Percentiles rank a stretch among this genome's conserved stretches.
These are phyloP conservation scores for Synanthedon myopaeformis DNA, from an alignment of 2,888 invertebrate genomes.

Conservation along the genomic window DNA sequence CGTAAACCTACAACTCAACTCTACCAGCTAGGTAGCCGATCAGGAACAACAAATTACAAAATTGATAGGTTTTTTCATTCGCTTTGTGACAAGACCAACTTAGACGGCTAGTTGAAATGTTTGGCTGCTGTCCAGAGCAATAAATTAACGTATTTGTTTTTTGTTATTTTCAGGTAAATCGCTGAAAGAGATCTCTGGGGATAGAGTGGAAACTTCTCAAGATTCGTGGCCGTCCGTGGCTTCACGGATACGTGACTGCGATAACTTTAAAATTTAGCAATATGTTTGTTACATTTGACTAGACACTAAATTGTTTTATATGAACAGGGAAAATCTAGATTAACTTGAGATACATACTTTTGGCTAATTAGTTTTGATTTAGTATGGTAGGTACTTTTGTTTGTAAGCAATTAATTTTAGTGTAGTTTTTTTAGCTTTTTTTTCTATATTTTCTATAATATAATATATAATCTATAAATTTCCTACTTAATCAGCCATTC, in stretches of 20 bases:
- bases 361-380: too few species aligned
- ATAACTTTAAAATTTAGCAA: constrained; percentile 4
- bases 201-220: constrained; percentile 28
- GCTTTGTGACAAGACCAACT: constrained; percentile 54
- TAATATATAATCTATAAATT: too few species aligned
- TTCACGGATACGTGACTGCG: constrained; percentile 13
- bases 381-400: too few species aligned
- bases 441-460: too few species aligned
- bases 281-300: background rate
- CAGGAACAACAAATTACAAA: constrained; percentile 41
- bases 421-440: too few species aligned
- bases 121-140: constrained; percentile 57
- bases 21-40: constrained; percentile 41
- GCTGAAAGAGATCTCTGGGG: constrained; percentile 47
- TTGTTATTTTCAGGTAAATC: constrained; percentile 67
- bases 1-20: constrained; percentile 52
- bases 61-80: constrained; percentile 50
- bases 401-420: too few species aligned
- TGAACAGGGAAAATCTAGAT: too few species aligned
- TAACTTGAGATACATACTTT: too few species aligned
- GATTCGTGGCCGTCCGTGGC: constrained; percentile 24
- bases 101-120: constrained; percentile 63
- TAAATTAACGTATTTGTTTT: constrained; percentile 62
- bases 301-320: background rate
- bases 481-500: too few species aligned